These are phyloP conservation scores for Ptycholaimellus sp. DNA, from an alignment of 2,888 invertebrate species.

Conservation along the genomic window DNA sequence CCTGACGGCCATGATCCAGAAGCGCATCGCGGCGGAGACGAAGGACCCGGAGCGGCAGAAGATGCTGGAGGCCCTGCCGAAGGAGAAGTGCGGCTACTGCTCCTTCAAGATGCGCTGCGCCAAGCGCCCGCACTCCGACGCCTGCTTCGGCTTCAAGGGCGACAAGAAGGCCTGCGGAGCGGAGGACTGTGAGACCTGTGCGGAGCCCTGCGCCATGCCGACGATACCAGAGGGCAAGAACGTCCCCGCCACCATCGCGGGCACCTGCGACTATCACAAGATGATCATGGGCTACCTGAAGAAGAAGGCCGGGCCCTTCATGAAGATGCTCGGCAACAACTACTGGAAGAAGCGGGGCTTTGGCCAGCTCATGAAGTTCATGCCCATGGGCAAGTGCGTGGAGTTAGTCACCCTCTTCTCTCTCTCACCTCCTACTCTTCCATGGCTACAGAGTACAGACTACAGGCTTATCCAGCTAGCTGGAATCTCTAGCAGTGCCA, in stretches of 20 bases:
- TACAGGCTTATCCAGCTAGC: too few species aligned
- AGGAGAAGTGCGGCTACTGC: conserved; percentile 5
- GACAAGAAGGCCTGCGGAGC: conserved; percentile 4
- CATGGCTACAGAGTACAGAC: too few species aligned
- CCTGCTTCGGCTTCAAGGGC: conserved; percentile 1
- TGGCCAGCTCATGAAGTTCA: not conserved
- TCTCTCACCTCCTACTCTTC: too few species aligned
- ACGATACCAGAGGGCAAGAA: conserved; percentile 1
- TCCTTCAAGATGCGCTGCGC: conserved; percentile 3
- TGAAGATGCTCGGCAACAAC: not conserved
- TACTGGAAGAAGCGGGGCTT: not conserved
- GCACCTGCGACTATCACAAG: conserved; percentile 1
- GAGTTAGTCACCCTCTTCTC: conserved; percentile 3
- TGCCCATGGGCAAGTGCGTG: conserved; percentile 4
- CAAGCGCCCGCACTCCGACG: not conserved
- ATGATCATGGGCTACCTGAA: too few species aligned
- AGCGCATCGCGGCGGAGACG: conserved; percentile 1
- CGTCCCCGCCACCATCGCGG: too few species aligned
- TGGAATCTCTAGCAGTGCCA: too few species aligned
- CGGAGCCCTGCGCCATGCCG: conserved; percentile 2
- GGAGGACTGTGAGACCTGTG: conserved; percentile 1
- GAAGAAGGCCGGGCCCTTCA: not conserved
- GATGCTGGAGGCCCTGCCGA: too few species aligned
- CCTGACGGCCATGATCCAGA: not conserved
- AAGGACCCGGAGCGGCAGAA: too few species aligned